Base-by-base conservation (phyloP, 2,797 vertebrate species). In the Coregonus suidteri region DNA sequence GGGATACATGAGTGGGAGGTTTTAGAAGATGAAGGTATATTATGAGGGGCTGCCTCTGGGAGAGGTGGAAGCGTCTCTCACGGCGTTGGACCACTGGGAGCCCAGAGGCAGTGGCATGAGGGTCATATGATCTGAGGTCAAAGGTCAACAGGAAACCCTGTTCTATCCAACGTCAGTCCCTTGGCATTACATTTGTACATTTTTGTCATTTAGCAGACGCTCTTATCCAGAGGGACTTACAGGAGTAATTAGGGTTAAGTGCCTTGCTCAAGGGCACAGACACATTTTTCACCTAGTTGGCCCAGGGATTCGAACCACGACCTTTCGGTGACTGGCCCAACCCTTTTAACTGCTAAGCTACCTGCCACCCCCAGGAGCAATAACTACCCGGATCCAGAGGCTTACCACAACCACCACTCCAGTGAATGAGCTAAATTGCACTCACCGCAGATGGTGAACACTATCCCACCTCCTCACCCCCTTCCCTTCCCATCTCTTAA, bases 101-200 rank as follows among this genome's bases (percentile, higher is more conserved):
- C 59, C 18, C 6, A 69, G 41, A 71, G 65, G 72, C 56, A 4
- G 52, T 6, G 3, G 30, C 76, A 65, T 34, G 14, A 73, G 4
- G 20, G 75, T 37, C 70, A 51, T 30, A 62, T 73, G 41, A 68
- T 62, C n/a, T 74, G 64, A 75, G 81, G 81, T 82, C 81, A 84
- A 83, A 82, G 78, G 78, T 87, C 82, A 73, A 78, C 65, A 51
- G 54, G 71, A 79, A 78, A 82, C 72, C 76, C 64, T 77, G 74
- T 81, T 75, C 75, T 34, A 77, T 74, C 54, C 67, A 25, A 53
- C 75, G 71, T 6, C 16, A 9, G 72, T 25, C 71, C 65, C 16
- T 64, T 53, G 65, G 64, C 37, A 75, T 18, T 84, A 41, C 37
- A 7, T 41, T 41, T 41, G 6, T 41, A 41, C 37, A 7, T 41